Percentiles rank a stretch among this genome's conserved stretches.
These are phyloP conservation scores for Halesus radiatus DNA, from an alignment of 1,140 invertebrate species.

Conservation along the genomic window DNA sequence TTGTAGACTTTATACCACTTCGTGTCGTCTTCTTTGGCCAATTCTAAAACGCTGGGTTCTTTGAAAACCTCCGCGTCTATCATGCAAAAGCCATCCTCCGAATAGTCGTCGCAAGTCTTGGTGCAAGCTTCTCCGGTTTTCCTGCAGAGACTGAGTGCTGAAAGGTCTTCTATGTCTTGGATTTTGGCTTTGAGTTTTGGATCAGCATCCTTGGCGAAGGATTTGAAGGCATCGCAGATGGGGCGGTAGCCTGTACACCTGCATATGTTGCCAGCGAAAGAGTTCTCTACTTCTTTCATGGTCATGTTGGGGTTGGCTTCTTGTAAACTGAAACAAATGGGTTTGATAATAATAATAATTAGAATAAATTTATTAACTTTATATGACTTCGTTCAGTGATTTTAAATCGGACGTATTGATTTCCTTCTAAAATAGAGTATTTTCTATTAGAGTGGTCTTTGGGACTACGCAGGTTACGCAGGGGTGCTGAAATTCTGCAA, in stretches of 20 bases:
- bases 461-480: too few species aligned
- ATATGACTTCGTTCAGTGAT: too few species aligned
- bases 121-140: conserved; percentile 45
- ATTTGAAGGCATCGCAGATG: conserved; percentile 87
- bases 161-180: conserved; percentile 74
- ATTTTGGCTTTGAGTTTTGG: conserved; percentile 66
- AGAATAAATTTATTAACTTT: too few species aligned
- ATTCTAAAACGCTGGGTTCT: neutral
- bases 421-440: too few species aligned
- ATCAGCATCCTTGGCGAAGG: conserved; percentile 75
- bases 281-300: conserved; percentile 81
- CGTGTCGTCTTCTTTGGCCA: conserved; percentile 47
- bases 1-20: conserved; percentile 72
- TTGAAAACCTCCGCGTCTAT: conserved; percentile 33
- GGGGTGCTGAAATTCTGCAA: too few species aligned
- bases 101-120: conserved; percentile 49
- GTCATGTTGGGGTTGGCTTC: conserved; percentile 67
- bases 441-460: too few species aligned
- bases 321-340: conserved; percentile 56
- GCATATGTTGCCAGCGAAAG: conserved; percentile 87
- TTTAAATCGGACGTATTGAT: too few species aligned
- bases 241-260: conserved; percentile 90
- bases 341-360: too few species aligned
- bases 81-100: conserved; percentile 37
- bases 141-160: conserved; percentile 43